Conservation (phyloP, 2,113 vertebrate genomes). For the Trematocara zebra region DNA sequence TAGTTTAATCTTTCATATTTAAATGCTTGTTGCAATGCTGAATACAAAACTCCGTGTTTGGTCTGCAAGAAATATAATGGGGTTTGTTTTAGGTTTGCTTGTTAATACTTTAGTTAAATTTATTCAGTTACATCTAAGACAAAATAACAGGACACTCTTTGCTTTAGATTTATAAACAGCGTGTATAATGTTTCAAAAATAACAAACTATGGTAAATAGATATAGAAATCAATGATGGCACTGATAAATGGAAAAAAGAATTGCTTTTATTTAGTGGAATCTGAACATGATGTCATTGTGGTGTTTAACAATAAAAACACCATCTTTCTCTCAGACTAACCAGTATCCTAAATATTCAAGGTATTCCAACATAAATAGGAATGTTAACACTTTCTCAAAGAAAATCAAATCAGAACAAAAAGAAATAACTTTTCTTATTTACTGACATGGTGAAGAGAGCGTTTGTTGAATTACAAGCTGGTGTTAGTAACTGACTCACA, state of each 20-base stretch:
- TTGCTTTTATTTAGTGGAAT: not conserved
- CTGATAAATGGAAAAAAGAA: not conserved
- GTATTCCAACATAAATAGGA: not conserved
- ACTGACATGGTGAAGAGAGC: not conserved
- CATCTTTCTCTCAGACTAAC: not conserved
- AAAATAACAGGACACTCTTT: not conserved
- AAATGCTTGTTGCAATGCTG: not conserved
- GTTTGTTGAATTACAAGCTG: not conserved
- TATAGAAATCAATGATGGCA: not conserved
- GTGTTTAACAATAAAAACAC: not conserved
- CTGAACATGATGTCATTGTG: not conserved
- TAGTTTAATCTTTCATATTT: slow-evolving; percentile 35
- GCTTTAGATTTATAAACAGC: not conserved
- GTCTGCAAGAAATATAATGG: not conserved
- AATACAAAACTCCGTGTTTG: not conserved
- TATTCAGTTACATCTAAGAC: not conserved
- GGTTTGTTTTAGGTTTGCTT: not conserved
- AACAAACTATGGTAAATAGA: not conserved
- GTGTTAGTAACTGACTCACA: not conserved
- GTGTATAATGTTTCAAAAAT: not conserved
- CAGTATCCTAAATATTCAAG: not conserved
- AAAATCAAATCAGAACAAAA: not conserved
- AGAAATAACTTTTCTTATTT: not conserved
- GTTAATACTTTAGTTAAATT: not conserved
- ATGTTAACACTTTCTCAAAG: accelerated